Base-by-base conservation (phyloP, 2,113 vertebrate genomes). In the Thymallus thymallus region DNA sequence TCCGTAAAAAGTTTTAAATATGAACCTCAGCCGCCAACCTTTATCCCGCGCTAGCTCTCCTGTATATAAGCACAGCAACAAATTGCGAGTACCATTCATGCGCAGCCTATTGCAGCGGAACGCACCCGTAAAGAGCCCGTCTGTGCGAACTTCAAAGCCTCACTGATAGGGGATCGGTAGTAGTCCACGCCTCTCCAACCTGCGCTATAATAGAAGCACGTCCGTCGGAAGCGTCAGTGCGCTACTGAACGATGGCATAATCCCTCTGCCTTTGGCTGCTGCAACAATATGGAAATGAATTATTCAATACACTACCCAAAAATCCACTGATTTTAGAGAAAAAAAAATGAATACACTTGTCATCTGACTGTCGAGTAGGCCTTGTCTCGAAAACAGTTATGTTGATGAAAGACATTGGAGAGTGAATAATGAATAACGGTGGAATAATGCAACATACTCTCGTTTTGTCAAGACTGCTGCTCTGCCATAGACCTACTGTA, bases 101-200 rank as follows among this genome's bases (percentile, higher is more conserved):
- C 41, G 51, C 56, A 69, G 65, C 76, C 72, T 77, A 74, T 79
- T 73, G 70, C 76, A 70, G 80, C 62, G 5, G 51, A 63, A 81
- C 56, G 41, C 24, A 51, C 69, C 74, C n/a, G 56, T 60, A 9
- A 58, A 22, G 65, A 46, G 35, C 48, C 56, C 4, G 66, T 9
- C 9, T 32, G 35, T 35, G 22, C 30, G 73, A 58, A 26, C 22
- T 56, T 73, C 67, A 58, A 70, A 64, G 67, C 18, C 30, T 35
- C 29, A 58, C 41, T 20, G 67, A 41, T 48, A 26, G 61, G 45
- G 72, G 56, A 48, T 29, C 71, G 5, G 5, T 29, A 23, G 6
- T 48, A 18, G 58, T 16, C 24, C 48, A 71, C 69, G 69, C 69
- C 69, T 71, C 69, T 58, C 51, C 46, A 55, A 58, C 51, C 69